Evolutionary conservation across 2,888 invertebrate species (phyloP).

Genomic region (Lypha dubia): DNA sequence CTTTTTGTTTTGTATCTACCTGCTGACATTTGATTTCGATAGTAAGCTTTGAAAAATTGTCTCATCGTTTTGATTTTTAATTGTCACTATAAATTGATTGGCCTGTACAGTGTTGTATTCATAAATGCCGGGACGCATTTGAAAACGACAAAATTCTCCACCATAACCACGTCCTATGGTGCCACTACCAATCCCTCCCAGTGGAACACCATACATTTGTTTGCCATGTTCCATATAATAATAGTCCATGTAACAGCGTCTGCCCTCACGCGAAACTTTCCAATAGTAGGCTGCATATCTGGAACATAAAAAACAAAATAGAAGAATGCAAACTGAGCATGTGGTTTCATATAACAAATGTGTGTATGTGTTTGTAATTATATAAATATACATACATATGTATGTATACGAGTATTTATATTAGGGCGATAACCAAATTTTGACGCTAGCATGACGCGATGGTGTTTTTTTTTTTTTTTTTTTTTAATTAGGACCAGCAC

Average conservation of each 20-base stretch:
- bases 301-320: constrained; percentile 58
- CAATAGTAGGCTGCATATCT: constrained; percentile 90
- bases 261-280: constrained; percentile 86
- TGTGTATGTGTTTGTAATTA: not conserved
- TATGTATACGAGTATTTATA: too few species aligned
- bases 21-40: constrained; percentile 87
- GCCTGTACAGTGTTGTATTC: constrained; percentile 92
- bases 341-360: constrained; percentile 29
- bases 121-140: constrained; percentile 94
- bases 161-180: constrained; percentile 94
- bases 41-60: constrained; percentile 91
- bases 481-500: too few species aligned
- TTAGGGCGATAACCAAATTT: too few species aligned
- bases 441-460: too few species aligned
- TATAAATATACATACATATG: too few species aligned
- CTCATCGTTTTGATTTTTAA: constrained; percentile 87
- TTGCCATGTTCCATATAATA: constrained; percentile 88
- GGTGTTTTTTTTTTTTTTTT: too few species aligned
- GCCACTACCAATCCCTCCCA: constrained; percentile 90
- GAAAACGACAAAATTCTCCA: constrained; percentile 96
- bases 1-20: constrained; percentile 84
- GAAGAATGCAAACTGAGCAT: constrained; percentile 74
- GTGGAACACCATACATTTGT: constrained; percentile 94
- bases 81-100: constrained; percentile 95
- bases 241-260: constrained; percentile 91